A percentile compares a stretch with the other conserved stretches of the same genome.
Evolutionary conservation across 2,113 vertebrate genomes (phyloP).

Genomic region (Bettongia penicillata): DNA sequence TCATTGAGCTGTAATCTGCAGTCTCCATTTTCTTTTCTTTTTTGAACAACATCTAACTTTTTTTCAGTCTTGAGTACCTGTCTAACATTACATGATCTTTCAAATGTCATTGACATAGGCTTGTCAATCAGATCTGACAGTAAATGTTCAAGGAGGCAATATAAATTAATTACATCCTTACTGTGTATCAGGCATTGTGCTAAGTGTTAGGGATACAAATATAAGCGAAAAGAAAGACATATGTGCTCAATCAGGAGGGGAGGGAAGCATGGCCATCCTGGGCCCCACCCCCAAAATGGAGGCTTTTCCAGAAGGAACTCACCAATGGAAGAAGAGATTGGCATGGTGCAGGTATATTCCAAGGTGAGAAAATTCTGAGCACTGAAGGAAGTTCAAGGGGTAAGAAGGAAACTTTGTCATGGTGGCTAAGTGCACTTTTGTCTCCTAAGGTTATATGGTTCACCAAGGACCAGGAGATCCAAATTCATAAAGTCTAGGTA

Average conservation of each 20-base stretch:
- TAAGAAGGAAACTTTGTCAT: neutral
- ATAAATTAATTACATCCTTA: neutral
- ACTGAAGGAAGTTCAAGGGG: neutral
- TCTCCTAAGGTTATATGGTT: neutral
- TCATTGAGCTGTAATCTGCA: neutral
- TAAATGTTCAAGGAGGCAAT: neutral
- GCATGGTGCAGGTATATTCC: neutral
- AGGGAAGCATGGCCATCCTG: neutral
- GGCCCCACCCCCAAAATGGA: neutral
- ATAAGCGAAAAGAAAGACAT: neutral
- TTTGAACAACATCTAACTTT: neutral
- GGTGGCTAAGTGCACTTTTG: neutral
- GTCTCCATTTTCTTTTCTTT: neutral
- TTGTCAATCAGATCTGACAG: neutral
- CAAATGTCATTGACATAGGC: neutral
- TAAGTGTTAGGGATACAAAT: neutral
- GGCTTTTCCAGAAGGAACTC: neutral
- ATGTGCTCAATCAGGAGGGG: neutral
- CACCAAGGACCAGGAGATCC: neutral
- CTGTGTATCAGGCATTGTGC: neutral
- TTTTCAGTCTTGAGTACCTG: neutral
- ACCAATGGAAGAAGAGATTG: neutral
- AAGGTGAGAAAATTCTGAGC: neutral
- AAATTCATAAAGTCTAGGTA: neutral
- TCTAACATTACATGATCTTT: neutral